Evolutionary conservation across 2,797 vertebrate genomes (phyloP), one percentile per base, ranked within the genome.

Genomic region (Danio aesculapii): DNA sequence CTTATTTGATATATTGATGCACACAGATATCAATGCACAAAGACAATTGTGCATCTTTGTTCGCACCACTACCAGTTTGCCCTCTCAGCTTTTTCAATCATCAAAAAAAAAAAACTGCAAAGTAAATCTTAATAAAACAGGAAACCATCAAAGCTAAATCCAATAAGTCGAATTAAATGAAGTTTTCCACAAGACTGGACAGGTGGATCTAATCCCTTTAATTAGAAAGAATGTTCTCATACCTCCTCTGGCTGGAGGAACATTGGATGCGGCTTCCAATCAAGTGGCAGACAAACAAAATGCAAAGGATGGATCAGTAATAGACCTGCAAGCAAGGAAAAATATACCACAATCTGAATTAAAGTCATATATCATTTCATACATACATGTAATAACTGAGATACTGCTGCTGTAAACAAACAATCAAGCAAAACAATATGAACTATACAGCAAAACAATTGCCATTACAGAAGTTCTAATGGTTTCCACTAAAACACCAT

Each of bases 151-250:
- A 87, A 86, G 30, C 73, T 67, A 85, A 90, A 91, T 90, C 89
- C 83, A 91, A 92, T 92, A 86, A 90, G 79, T 81, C 70, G 71
- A 92, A 89, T 90, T 89, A 86, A 92, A 93, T 91, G 30, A 75
- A 74, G 87, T 88, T 91, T 91, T 92, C 84, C 87, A 82, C 78
- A 81, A 84, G 86, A 86, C 83, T 82, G 78, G 82, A 84, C 86
- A 86, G 90, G 86, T 90, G 84, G 83, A 91, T 89, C 86, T 90
- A 91, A 93, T 91, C 85, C 87, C 61, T 81, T 89, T 92, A 90
- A 92, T 91, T 89, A 88, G 86, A 74, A 79, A 63, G 63, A 80
- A 88, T 89, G 46, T 50, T 19, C 72, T 50, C 16, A 5, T 46
- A 13, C 30, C 46, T 49, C 58, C 72, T 47, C 55, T 63, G 72